Evolutionary conservation across 2,888 invertebrate genomes (phyloP).

Genomic region (Crepidodera aurea): DNA sequence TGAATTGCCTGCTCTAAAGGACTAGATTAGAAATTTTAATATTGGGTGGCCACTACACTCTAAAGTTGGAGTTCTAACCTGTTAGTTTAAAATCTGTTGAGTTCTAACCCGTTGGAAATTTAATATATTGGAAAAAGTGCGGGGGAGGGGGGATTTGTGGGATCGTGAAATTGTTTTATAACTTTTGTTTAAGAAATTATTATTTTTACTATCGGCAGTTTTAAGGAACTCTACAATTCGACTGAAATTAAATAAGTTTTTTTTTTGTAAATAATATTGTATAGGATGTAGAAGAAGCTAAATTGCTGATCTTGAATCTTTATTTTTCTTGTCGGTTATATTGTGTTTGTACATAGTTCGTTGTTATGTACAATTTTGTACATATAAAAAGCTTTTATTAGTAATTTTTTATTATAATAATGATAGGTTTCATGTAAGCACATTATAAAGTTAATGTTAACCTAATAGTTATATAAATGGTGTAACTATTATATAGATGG

Average conservation of each 20-base stretch:
- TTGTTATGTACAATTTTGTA: slow-evolving; percentile 56
- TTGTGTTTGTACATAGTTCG: slow-evolving; percentile 54
- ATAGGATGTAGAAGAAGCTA: slow-evolving; percentile 34
- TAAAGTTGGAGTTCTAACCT: no score
- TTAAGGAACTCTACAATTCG: slow-evolving; percentile 14
- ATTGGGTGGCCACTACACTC: no score
- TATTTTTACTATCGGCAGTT: not conserved
- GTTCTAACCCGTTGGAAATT: no score
- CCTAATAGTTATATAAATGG: slow-evolving; percentile 35
- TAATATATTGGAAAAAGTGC: no score
- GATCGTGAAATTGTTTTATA: no score
- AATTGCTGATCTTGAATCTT: slow-evolving; percentile 35
- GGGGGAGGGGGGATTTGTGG: no score
- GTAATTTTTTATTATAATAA: slow-evolving; percentile 43
- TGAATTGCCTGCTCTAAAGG: no score
- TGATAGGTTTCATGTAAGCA: slow-evolving; percentile 42
- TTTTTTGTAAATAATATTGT: slow-evolving; percentile 49
- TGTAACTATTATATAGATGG: slow-evolving; percentile 5
- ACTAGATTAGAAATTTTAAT: no score
- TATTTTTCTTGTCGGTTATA: slow-evolving; percentile 39
- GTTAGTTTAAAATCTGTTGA: no score
- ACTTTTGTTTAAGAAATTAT: no score
- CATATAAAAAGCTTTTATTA: slow-evolving; percentile 52
- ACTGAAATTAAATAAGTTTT: slow-evolving; percentile 15
- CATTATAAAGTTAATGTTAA: slow-evolving; percentile 42